Percentiles rank a stretch among this genome's conserved stretches.
Evolutionary conservation across 2,113 vertebrate species (phyloP).

Genomic region (Phylloscopus trochiloides): DNA sequence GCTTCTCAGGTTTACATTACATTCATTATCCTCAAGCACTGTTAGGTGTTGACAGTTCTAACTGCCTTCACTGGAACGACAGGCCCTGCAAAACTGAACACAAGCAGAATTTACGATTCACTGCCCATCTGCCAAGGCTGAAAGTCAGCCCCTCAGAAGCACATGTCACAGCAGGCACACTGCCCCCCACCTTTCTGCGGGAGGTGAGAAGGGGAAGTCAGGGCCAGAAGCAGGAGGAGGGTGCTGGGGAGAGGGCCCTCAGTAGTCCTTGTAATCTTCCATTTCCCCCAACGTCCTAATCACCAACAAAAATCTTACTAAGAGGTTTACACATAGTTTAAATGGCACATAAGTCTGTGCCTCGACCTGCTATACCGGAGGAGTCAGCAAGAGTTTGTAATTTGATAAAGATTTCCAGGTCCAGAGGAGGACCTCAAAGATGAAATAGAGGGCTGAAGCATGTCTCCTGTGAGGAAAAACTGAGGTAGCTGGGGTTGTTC

Average conservation of each 20-base stretch:
- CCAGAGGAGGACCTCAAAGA: not conserved
- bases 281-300: not conserved
- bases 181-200: not conserved
- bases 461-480: not conserved
- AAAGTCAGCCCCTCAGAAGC: not conserved
- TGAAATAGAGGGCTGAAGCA: not conserved
- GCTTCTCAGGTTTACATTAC: constrained; percentile 18
- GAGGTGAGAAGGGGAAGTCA: not conserved
- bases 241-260: not conserved
- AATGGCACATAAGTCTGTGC: not conserved
- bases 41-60: constrained; percentile 55
- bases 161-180: rapidly evolving
- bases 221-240: too few relatives aligned
- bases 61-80: not conserved
- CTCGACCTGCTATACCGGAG: not conserved
- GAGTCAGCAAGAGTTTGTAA: rapidly evolving
- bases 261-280: not conserved
- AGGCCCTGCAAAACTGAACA: not conserved
- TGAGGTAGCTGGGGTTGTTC: not conserved
- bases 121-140: not conserved
- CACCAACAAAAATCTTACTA: not conserved
- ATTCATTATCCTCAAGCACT: constrained; percentile 37
- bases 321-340: not conserved
- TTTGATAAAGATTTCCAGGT: not conserved
- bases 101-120: not conserved